Base-by-base conservation (phyloP, 2,797 vertebrate species). In the Peromyscus eremicus region DNA sequence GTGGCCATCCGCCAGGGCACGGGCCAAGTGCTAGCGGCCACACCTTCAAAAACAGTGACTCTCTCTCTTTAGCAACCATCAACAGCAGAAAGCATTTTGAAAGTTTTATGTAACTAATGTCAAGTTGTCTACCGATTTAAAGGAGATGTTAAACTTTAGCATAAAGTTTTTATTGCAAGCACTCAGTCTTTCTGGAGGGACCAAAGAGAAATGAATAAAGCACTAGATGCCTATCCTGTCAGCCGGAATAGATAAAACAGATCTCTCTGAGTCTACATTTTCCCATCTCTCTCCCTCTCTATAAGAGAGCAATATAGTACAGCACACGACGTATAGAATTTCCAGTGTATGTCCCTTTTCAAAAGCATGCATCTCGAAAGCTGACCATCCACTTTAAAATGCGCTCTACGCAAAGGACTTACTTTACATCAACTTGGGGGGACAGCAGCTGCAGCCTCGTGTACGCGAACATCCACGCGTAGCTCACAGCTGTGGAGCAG, bases 351-450 rank as follows among this genome's bases (percentile, higher is more conserved):
- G 92, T 13, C 89, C 92, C 46, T 77, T 75, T 95, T 88, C 57
- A 95, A 81, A 77, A 85, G 79, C 6, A 29, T 5, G 49, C 9
- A 57, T 68, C 21, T 17, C 12, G 3, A 89, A 94, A 73, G 88
- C 2, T 46, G 91, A 92, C 17, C 7, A 86, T n/a, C 95, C n/a
- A 73, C 7, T 93, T 95, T 90, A 82, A 16, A 5, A 94, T 73
- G 85, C 76, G 76, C 8, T 73, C 21, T 25, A 84, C n/a, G 11
- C 96, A 85, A 98, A 96, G 96, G 98, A 98, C 99, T 98, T 99
- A 99, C 99, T 99, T 99, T 98, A 99, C 99, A 98, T 99, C 99
- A 43, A 99, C 99, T 98, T 99, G 99, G 43, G 99, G 99, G 89
- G 99, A 99, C 94, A 99, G 98, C 37, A 99, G 98, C 94, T 99